Percentiles rank a stretch among this genome's conserved stretches.
Conservation (phyloP, 2,888 invertebrate genomes). For the Drosophila ustulata region DNA sequence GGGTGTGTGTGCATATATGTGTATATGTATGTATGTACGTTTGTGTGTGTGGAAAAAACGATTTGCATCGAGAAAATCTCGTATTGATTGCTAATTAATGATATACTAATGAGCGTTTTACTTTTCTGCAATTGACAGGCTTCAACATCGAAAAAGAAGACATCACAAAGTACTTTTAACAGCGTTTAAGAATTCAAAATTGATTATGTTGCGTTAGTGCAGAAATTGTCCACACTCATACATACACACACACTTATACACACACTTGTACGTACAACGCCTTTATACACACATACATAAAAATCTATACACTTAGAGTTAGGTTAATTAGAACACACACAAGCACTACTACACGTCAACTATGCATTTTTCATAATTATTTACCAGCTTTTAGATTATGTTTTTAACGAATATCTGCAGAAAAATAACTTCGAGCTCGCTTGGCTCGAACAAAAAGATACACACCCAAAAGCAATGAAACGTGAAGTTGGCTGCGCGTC, state of each 20-base stretch:
- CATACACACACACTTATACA: conserved; percentile 2
- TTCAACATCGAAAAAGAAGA: conserved; percentile 13
- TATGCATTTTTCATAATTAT: conserved; percentile 24
- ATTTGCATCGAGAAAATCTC: conserved; percentile 15
- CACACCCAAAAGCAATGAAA: conserved; percentile 68
- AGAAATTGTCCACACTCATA: conserved; percentile 19
- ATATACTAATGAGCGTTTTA: conserved; percentile 6
- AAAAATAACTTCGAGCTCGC: conserved; percentile 39
- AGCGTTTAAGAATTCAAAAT: conserved; percentile 33
- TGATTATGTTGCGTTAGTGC: conserved; percentile 47
- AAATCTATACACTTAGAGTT: conserved; percentile 33
- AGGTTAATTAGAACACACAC: conserved; percentile 53
- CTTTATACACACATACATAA: neutral
- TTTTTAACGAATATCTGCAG: conserved; percentile 23
- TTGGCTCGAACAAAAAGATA: conserved; percentile 59
- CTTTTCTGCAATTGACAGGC: neutral
- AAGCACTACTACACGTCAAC: conserved; percentile 63
- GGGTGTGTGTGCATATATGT: neutral
- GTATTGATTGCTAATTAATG: conserved; percentile 15
- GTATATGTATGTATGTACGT: conserved; percentile 3
- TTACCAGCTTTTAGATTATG: conserved; percentile 56
- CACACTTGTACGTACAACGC: neutral
- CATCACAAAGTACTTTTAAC: conserved; percentile 11
- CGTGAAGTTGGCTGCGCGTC: conserved; percentile 49
- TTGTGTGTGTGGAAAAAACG: conserved; percentile 12